Percentiles rank a stretch among this genome's conserved stretches.
phyloP scores from a whole-genome alignment of 2,888 invertebrate species.

The Lacanobia wlatinum region DNA sequence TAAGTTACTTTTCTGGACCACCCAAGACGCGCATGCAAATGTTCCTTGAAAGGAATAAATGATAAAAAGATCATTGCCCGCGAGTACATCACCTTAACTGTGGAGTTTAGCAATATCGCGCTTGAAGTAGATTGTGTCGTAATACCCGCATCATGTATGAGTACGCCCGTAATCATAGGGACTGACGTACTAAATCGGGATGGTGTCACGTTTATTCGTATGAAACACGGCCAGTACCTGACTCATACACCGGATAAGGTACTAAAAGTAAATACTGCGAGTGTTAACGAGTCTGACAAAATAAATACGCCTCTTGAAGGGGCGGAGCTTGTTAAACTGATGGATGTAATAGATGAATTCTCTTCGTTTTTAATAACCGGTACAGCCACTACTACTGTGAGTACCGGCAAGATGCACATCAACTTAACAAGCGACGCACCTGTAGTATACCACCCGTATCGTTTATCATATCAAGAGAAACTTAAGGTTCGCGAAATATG shows the following conservation, averaged over 20 bases:
- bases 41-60: too few relatives aligned
- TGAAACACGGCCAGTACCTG: constrained; percentile 19
- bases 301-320: constrained; percentile 17
- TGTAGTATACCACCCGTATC: constrained; percentile 7
- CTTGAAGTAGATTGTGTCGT: too few relatives aligned
- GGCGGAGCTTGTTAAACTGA: background rate
- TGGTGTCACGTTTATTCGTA: constrained; percentile 12
- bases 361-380: constrained; percentile 4
- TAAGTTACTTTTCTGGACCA: too few relatives aligned
- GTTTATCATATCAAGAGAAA: constrained; percentile 15
- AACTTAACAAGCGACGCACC: constrained; percentile 3
- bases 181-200: constrained; percentile 34
- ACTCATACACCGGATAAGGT: background rate
- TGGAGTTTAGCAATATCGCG: too few relatives aligned
- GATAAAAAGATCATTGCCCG: too few relatives aligned
- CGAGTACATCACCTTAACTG: too few relatives aligned
- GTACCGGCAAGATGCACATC: constrained; percentile 22
- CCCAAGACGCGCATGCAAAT: too few relatives aligned
- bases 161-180: constrained; percentile 19
- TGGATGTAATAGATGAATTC: background rate
- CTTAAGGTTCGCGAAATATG: constrained; percentile 5
- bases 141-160: constrained; percentile 4
- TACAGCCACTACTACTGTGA: background rate
- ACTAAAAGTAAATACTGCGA: background rate
- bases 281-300: background rate